phyloP scores from a whole-genome alignment of 2,797 vertebrate species.

The Ceryle rudis region DNA sequence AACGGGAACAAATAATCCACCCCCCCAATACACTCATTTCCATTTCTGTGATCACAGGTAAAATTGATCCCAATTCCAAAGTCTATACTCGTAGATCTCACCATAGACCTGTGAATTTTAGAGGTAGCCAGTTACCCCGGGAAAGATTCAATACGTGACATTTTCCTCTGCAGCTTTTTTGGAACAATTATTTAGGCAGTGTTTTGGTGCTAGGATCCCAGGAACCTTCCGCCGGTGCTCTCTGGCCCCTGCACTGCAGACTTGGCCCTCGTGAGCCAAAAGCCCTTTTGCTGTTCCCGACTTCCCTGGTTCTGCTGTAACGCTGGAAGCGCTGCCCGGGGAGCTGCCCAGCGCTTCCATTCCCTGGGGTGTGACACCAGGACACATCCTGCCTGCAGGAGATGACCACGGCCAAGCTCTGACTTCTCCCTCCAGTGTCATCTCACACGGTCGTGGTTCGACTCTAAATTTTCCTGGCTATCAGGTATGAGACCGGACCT shows the following conservation, averaged over 20 bases:
- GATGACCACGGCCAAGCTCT: not conserved
- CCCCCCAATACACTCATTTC: too few relatives aligned
- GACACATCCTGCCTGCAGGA: not conserved
- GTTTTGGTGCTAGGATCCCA: not conserved
- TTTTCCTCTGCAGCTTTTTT: not conserved
- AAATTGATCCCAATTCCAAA: not conserved
- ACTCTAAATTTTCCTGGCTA: not conserved
- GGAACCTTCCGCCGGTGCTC: rapidly evolving
- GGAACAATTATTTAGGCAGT: not conserved
- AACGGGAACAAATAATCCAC: not conserved
- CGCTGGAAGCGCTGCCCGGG: not conserved
- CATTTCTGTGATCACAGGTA: not conserved
- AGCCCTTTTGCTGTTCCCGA: not conserved
- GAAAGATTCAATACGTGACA: not conserved
- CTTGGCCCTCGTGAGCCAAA: not conserved
- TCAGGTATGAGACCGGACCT: not conserved
- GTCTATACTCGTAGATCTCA: not conserved
- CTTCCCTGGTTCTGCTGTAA: not conserved
- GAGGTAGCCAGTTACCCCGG: not conserved
- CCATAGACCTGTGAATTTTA: rapidly evolving
- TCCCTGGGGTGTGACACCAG: not conserved
- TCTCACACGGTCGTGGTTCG: not conserved
- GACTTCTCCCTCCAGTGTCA: not conserved
- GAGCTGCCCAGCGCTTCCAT: rapidly evolving
- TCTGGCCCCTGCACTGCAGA: not conserved